Evolutionary conservation across 2,888 invertebrate genomes (phyloP), one percentile per base, ranked within the genome.

Genomic region (Elysia crispata): DNA sequence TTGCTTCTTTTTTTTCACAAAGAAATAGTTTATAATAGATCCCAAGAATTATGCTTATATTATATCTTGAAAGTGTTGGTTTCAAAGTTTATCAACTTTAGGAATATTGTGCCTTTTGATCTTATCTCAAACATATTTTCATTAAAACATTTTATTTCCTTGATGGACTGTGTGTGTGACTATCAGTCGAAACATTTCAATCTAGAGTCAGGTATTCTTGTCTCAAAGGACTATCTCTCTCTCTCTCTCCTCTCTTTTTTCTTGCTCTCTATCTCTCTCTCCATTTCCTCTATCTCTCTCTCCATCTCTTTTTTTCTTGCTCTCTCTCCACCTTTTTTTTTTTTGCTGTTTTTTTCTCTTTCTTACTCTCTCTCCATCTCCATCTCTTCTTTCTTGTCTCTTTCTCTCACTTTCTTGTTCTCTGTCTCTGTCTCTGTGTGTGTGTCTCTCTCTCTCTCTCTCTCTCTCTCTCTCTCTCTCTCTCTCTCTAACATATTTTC

Each of bases 161-260:
- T 57, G 13, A n/a, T n/a, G n/a, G n/a, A n/a, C n/a, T n/a, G n/a
- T n/a, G n/a, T n/a, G n/a, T n/a, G n/a, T n/a, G n/a, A n/a, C n/a
- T n/a, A n/a, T n/a, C n/a, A n/a, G n/a, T n/a, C n/a, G n/a, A n/a
- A n/a, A n/a, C n/a, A n/a, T n/a, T n/a, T n/a, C n/a, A n/a, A n/a
- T n/a, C n/a, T n/a, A n/a, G n/a, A n/a, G n/a, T n/a, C n/a, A n/a
- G n/a, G n/a, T 69, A 31, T 70, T 20, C 33, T 33, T 77, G 5
- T 70, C 66, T 57, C 57, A n/a, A n/a, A n/a, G n/a, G n/a, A 60
- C 60, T 70, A 8, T 23, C 30, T 77, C 49, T 67, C 30, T 67
- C 33, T 77, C 69, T 57, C 28, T 30, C 23, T 57, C 60, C 54
- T 70, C 57, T 62, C 28, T 11, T 41, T 11, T 41, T 11, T 41